These are phyloP conservation scores for Saccopteryx bilineata DNA, from an alignment of 2,113 vertebrate species.

Conservation along the genomic window DNA sequence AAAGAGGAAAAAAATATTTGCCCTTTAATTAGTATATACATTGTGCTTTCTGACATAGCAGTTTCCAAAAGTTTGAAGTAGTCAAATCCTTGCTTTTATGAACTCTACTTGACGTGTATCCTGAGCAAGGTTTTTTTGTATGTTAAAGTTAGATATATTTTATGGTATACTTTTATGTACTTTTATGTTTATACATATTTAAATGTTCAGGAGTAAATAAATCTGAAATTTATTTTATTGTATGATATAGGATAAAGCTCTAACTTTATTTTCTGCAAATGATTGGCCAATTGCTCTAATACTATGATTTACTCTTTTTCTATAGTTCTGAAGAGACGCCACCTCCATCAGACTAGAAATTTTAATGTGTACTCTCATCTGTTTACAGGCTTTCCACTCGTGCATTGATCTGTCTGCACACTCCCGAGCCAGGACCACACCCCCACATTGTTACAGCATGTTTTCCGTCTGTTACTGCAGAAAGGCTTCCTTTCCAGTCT, in stretches of 20 bases:
- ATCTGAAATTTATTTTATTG: conserved; percentile 45
- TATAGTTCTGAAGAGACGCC: conserved; percentile 44
- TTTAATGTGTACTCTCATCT: conserved; percentile 29
- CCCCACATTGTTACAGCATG: not conserved
- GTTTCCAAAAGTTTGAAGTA: conserved; percentile 46
- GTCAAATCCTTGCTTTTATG: conserved; percentile 15
- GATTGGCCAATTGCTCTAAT: not conserved
- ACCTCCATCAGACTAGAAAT: not conserved
- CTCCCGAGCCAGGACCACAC: conserved; percentile 9
- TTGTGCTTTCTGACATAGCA: conserved; percentile 33
- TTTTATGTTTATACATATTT: conserved; percentile 26
- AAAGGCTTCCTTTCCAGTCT: not conserved
- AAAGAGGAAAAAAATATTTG: not conserved
- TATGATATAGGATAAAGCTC: not conserved
- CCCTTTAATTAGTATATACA: conserved; percentile 2
- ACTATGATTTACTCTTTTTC: not conserved
- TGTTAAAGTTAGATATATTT: conserved; percentile 21
- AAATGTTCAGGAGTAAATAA: conserved; percentile 38
- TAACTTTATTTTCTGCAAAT: conserved; percentile 58
- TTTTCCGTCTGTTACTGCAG: conserved; percentile 24
- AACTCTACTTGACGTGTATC: conserved; percentile 29
- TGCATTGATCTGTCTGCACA: conserved; percentile 27
- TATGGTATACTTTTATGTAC: not conserved
- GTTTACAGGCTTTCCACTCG: conserved; percentile 15
- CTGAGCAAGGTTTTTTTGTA: conserved; percentile 11